Base-by-base conservation (phyloP, 2,888 invertebrate species). In the Alcis repandata region DNA sequence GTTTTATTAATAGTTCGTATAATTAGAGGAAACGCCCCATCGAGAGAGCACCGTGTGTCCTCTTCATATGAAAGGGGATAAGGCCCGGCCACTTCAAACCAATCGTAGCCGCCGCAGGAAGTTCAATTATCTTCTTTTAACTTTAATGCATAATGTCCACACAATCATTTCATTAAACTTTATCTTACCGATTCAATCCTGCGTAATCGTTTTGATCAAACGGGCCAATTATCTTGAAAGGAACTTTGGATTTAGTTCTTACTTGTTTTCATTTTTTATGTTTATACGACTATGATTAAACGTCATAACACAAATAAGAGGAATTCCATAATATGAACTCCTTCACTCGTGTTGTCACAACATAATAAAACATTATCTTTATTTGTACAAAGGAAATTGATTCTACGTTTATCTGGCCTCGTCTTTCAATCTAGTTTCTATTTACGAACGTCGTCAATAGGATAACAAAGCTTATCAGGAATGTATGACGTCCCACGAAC, bases 71-170 rank as follows among this genome's bases (percentile, higher is more conserved):
- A 87, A 90, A 89, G 90, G 91, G 89, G 85, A 86, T 81, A 85
- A 84, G 84, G 83, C 58, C 68, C 68, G 79, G 73, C 79, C 82
- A 78, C 85, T 85, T 86, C 85, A 85, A 85, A 87, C 86, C 87
- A 90, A 88, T 90, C 87, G 83, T 79, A 78, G 79, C 85, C 83
- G 78, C 79, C 84, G 79, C 92, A 92, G 92, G 92, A 93, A 89
- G 90, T 92, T 92, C 92, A 92, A 93, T 93, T 92, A 92, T 88
- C 88, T 89, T 87, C 89, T 89, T 92, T 89, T 87, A 87, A 87
- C 89, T 88, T 87, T 87, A 90, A 89, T 88, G 83, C 86, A 88
- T 88, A 87, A 90, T 88, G 89, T 89, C 89, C 87, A 88, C 88
- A 90, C 90, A 92, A 92, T 93, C 91, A 91, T 92, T 92, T 91